These are phyloP conservation scores for Otolemur garnettii DNA, from an alignment of 2,113 vertebrate genomes.

Conservation along the genomic window DNA sequence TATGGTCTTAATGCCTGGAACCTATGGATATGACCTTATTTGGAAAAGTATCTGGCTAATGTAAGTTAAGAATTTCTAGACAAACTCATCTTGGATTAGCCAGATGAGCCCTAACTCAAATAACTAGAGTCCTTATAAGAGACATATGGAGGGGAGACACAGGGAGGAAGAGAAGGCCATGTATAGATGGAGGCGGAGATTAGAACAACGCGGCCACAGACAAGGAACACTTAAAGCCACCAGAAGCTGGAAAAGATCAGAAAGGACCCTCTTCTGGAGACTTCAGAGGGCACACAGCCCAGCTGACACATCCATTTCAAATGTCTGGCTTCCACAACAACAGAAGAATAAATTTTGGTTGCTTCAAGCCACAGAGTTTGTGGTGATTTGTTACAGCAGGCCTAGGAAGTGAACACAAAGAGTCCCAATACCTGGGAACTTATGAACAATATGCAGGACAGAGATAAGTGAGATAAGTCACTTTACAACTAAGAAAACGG, in stretches of 20 bases:
- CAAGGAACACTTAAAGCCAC: neutral
- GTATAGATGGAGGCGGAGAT: neutral
- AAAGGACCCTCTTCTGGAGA: neutral
- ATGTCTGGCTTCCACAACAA: neutral
- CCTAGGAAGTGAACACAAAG: neutral
- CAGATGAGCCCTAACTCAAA: neutral
- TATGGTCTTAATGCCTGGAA: neutral
- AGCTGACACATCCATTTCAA: neutral
- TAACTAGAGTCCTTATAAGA: neutral
- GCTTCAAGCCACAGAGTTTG: neutral
- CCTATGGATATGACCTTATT: neutral
- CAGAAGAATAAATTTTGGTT: neutral
- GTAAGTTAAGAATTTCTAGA: neutral
- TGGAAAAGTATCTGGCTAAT: neutral
- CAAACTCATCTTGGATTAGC: neutral
- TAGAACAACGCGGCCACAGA: neutral
- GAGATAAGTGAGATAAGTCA: neutral
- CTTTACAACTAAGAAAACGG: neutral
- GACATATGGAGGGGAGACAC: neutral
- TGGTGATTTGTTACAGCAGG: neutral
- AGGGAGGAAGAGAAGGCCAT: too few relatives aligned
- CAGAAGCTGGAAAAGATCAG: neutral
- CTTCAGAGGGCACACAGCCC: neutral
- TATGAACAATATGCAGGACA: neutral
- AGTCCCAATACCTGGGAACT: neutral